Conservation (phyloP, 2,113 vertebrate genomes). For the Oceanites oceanicus region DNA sequence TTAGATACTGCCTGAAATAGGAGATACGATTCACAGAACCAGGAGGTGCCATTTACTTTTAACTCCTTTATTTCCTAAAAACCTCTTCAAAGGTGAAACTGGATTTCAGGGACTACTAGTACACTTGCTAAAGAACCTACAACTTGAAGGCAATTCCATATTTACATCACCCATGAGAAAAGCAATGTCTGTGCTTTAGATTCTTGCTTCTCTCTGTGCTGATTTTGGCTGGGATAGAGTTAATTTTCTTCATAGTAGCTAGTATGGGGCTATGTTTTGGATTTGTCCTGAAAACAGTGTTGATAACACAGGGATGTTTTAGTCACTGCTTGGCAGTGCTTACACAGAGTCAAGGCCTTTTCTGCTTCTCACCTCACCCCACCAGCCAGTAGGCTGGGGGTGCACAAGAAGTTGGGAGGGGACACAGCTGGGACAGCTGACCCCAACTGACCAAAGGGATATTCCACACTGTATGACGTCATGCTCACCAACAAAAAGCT, state of each 20-base stretch:
- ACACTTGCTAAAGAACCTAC: not conserved
- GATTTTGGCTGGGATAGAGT: not conserved
- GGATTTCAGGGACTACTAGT: not conserved
- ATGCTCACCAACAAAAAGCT: too few species aligned
- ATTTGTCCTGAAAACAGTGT: too few species aligned
- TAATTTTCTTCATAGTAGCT: not conserved
- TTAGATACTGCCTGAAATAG: not conserved
- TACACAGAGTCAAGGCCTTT: too few species aligned
- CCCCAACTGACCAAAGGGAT: too few species aligned
- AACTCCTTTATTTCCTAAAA: not conserved
- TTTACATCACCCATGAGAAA: not conserved
- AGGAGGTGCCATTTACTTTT: not conserved
- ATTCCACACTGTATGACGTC: too few species aligned
- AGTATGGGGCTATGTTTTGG: too few species aligned
- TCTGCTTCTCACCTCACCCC: too few species aligned
- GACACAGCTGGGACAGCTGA: too few species aligned
- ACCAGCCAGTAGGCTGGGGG: too few species aligned
- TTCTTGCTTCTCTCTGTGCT: not conserved
- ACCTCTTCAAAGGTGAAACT: not conserved
- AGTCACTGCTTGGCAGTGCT: too few species aligned
- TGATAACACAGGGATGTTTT: too few species aligned
- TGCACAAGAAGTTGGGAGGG: too few species aligned
- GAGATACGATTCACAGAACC: not conserved
- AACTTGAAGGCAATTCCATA: not conserved
- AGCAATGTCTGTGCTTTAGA: not conserved